Evolutionary conservation across 2,888 invertebrate genomes (phyloP).

Genomic region (Drosophila helvetica): DNA sequence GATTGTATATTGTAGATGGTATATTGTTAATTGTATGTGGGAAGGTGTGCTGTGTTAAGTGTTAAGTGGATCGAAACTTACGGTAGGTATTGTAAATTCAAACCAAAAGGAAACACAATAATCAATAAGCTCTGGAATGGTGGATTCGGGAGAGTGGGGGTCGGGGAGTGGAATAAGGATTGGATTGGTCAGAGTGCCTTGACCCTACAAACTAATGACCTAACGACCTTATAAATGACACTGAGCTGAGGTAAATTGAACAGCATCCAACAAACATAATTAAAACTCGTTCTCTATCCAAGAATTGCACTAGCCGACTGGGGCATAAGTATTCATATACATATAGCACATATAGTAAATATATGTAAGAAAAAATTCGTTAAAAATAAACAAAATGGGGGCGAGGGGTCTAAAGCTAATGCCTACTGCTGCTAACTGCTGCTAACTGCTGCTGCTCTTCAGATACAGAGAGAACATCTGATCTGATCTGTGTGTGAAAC

Average conservation of each 20-base stretch:
- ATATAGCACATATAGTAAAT: slow-evolving; percentile 6
- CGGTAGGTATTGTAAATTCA: slow-evolving; percentile 4
- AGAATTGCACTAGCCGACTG: slow-evolving; percentile 70
- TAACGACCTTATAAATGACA: slow-evolving; percentile 49
- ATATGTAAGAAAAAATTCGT: slow-evolving; percentile 56
- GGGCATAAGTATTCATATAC: slow-evolving; percentile 23
- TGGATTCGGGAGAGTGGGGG: not conserved
- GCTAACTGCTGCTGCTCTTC: slow-evolving; percentile 34
- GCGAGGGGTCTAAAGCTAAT: slow-evolving; percentile 39
- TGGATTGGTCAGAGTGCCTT: slow-evolving; percentile 17
- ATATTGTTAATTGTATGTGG: slow-evolving; percentile 16
- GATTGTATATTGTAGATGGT: slow-evolving; percentile 5
- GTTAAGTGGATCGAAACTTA: slow-evolving; percentile 9
- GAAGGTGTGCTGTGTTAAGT: slow-evolving; percentile 7
- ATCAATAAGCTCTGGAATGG: slow-evolving; percentile 20
- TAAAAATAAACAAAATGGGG: slow-evolving; percentile 32
- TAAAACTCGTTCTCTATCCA: slow-evolving; percentile 46
- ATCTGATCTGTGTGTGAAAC: slow-evolving; percentile 14
- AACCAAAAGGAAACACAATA: slow-evolving; percentile 5
- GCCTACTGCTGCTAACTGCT: slow-evolving; percentile 40
- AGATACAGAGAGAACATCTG: slow-evolving; percentile 1
- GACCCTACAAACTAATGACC: slow-evolving; percentile 34
- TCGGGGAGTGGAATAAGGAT: not conserved
- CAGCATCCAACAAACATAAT: slow-evolving; percentile 25
- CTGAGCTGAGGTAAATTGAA: slow-evolving; percentile 51